Evolutionary conservation across 2,888 invertebrate genomes (phyloP), one percentile per base, ranked within the genome.

Genomic region (Dicyrtomina minuta): DNA sequence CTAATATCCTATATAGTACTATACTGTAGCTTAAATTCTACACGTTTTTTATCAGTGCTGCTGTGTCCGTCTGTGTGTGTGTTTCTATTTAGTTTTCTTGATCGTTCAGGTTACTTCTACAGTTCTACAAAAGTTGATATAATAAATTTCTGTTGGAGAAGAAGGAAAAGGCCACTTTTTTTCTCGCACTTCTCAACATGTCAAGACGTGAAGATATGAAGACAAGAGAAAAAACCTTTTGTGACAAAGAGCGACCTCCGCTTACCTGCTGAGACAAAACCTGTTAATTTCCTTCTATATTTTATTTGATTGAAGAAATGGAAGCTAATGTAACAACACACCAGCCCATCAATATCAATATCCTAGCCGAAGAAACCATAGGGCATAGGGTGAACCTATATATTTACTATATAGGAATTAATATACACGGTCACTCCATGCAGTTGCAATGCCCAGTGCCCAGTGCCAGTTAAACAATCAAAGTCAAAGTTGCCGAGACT

Each of bases 181-280:
- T 53, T 49, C 49, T 49, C 22, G 49, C 17, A 22, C 49, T 60
- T 43, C 22, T 41, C 41, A 22, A 22, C 49, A 46, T 26, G 46
- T 61, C 59, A 60, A 33, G 4, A 33, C 4, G 46, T 17, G 4
- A 46, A 46, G 20, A 46, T 46, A 46, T 20, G 46, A 46, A 46
- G 46, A 46, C 33, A 33, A 44, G 17, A n/a, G 56, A 26, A 27
- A 56, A 56, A 22, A 22, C 46, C 49, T 22, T 46, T 53, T 65
- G 65, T 41, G 53, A 65, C 55, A n/a, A 44, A 49, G 27, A 64
- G 60, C 69, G 59, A 70, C 70, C 70, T 70, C 60, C 60, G 70
- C 66, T 70, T 66, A 49, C 70, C 70, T 70, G 66, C 70, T 66
- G 70, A 61, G 70, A 70, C 56, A 61, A 66, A 70, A 70, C 65